Percentiles rank a stretch among this genome's conserved stretches.
Evolutionary conservation across 1,140 invertebrate genomes (phyloP).

Genomic region (Oryctes rhinoceros): DNA sequence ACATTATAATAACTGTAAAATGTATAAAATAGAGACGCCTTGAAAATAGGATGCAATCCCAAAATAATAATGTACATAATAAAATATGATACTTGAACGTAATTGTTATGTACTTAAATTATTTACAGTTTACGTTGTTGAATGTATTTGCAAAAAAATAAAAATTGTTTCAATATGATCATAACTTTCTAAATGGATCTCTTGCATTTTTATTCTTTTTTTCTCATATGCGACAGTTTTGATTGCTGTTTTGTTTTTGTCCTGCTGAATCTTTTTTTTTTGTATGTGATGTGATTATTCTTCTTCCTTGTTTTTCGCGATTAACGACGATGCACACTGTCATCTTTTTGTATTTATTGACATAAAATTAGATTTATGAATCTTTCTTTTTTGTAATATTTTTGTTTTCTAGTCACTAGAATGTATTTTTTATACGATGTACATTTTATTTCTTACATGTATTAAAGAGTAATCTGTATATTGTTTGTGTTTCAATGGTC

Average conservation of each 20-base stretch:
- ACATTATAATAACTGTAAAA: neutral
- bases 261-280: neutral
- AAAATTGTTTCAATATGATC: slow-evolving; percentile 1
- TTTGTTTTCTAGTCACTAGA: slow-evolving; percentile 45
- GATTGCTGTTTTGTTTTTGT: slow-evolving; percentile 9
- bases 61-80: slow-evolving; percentile 12
- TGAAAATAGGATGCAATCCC: neutral
- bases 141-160: slow-evolving; percentile 3
- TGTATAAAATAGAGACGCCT: slow-evolving; percentile 28
- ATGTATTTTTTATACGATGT: slow-evolving; percentile 44
- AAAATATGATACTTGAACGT: slow-evolving; percentile 11
- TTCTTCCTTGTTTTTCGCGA: neutral
- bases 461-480: slow-evolving; percentile 32
- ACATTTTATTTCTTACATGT: slow-evolving; percentile 39
- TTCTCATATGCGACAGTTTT: neutral
- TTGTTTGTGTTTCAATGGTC: slow-evolving; percentile 2
- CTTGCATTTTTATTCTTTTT: neutral
- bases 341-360: slow-evolving; percentile 27
- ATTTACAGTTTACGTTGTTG: slow-evolving; percentile 30
- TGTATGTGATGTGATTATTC: slow-evolving; percentile 4
- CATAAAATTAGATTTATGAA: slow-evolving; percentile 16
- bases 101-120: slow-evolving; percentile 37
- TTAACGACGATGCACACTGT: neutral
- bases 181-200: neutral
- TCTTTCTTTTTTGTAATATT: slow-evolving; percentile 18